Evolutionary conservation across 2,888 invertebrate species (phyloP).

Genomic region (Oasisia sp.): DNA sequence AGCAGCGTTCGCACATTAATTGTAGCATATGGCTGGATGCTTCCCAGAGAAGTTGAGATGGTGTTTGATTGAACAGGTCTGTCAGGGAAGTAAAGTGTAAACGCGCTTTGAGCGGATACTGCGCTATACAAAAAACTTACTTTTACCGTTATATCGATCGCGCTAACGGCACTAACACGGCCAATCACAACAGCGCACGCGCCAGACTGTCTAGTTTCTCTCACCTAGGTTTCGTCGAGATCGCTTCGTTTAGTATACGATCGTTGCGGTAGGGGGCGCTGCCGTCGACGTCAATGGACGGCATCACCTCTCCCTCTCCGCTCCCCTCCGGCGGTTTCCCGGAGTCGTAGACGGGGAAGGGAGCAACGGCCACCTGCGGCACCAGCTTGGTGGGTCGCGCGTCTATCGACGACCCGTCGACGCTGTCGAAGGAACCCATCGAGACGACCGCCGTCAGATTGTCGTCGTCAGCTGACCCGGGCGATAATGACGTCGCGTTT

Average conservation of each 20-base stretch:
- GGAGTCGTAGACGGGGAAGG: background rate
- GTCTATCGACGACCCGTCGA: background rate
- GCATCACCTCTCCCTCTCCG: background rate
- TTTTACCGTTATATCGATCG: too few species aligned
- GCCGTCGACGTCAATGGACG: background rate
- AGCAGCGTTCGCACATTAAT: too few species aligned
- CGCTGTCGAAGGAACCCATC: background rate
- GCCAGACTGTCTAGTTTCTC: background rate
- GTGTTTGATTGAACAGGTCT: too few species aligned
- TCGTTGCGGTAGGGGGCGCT: background rate
- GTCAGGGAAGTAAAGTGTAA: too few species aligned
- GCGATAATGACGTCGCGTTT: background rate
- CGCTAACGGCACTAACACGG: background rate
- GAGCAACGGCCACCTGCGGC: background rate
- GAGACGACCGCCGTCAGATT: background rate
- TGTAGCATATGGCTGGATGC: too few species aligned
- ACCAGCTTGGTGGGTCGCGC: background rate
- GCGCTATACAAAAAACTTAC: too few species aligned
- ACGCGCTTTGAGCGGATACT: too few species aligned
- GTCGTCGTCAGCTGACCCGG: background rate
- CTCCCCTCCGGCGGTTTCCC: background rate
- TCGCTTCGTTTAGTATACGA: background rate
- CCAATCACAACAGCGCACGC: background rate
- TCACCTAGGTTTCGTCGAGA: background rate
- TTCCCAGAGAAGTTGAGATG: too few species aligned